Conservation (phyloP, 2,113 vertebrate genomes). For the Shinisaurus crocodilurus region DNA sequence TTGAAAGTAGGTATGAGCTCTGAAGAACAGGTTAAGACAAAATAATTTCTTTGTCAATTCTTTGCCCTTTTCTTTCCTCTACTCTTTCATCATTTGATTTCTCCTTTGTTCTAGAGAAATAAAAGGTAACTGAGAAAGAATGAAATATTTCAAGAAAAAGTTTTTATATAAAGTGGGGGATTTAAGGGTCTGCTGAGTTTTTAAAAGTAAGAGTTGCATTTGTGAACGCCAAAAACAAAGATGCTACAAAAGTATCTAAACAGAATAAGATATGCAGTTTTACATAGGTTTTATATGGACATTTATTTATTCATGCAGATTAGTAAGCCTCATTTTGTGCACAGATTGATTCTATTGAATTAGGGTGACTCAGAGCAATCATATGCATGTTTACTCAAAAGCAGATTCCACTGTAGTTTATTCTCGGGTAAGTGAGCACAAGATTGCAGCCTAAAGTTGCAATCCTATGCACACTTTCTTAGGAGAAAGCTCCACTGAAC, state of each 20-base stretch:
- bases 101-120: constrained; percentile 16
- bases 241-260: not conserved
- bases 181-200: not conserved
- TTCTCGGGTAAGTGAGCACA: no score
- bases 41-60: constrained; percentile 6
- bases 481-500: no score
- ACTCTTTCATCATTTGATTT: not conserved
- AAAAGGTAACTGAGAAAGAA: constrained; percentile 10
- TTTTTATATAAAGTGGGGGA: not conserved
- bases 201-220: constrained; percentile 21
- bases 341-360: not conserved
- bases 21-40: constrained; percentile 8
- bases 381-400: no score
- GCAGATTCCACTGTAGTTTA: no score
- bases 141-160: constrained; percentile 29
- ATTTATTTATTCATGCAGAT: not conserved
- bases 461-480: no score
- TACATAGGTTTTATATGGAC: not conserved
- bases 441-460: no score
- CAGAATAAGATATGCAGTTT: not conserved
- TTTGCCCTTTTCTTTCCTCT: constrained; percentile 20
- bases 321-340: not conserved
- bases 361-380: no score
- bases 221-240: constrained; percentile 31
- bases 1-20: constrained; percentile 13